Base-by-base conservation (phyloP, 2,113 vertebrate genomes). In the Climacteris rufus region DNA sequence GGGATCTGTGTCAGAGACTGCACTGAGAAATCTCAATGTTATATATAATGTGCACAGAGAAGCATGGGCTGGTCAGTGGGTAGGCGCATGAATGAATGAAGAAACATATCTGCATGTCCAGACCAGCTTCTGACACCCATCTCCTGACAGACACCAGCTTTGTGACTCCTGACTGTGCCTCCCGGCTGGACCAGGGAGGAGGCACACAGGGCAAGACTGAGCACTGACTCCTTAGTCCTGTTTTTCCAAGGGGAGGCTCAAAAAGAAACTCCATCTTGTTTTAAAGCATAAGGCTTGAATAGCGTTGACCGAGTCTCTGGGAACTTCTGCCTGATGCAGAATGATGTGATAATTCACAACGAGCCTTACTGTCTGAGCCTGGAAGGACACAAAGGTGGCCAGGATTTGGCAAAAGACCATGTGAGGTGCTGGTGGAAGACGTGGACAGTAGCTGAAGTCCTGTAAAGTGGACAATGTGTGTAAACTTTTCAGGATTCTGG, bases 181-280 rank as follows among this genome's bases (percentile, higher is more conserved):
- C 56, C 53, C 12, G 70, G 64, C 71, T 47, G 71, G 20, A 27
- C 9, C 39, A 37, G 59, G 40, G 25, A 87, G 30, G 45, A 65
- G 44, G 60, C 47, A 70, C 31, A 3, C 4, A 13, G 37, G 40
- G 65, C 30, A 76, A 33, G n/a, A 56, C 49, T 56, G 25, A 83
- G 70, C 79, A 54, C 37, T 0, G 0, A 42, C 57, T 44, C 35
- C 2, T 33, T 2, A 37, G n/a, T 22, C 31, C 52, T 57, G 31
- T 24, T 31, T 77, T 69, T n/a, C 49, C n/a, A 14, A 64, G 39
- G 16, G 37, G 33, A 40, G 35, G 42, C 74, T 87, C 13, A 9
- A 74, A 56, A 50, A 70, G 31, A 78, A 79, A 49, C 3, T 50
- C 28, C 47, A 27, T 45, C 68, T 70, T 70, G 27, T 59, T 86